Base-by-base conservation (phyloP, 2,888 invertebrate genomes). In the Gymnocheta viridis region DNA sequence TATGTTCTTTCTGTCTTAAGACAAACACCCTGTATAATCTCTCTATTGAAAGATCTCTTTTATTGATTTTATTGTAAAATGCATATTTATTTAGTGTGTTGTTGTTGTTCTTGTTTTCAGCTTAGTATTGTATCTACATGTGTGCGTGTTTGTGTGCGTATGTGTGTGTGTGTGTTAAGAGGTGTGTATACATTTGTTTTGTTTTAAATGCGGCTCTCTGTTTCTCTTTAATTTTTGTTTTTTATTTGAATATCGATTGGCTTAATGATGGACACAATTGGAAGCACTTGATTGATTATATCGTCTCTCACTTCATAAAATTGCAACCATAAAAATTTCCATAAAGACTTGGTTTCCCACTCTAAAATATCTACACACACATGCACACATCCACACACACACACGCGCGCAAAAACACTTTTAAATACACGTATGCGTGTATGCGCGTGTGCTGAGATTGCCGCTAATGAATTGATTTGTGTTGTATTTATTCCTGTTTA, bases 251-350 rank as follows among this genome's bases (percentile, higher is more conserved):
- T 47, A 49, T 70, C 44, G 56, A 79, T 58, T 83, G 79, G 74
- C 60, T 79, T 17, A 82, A 67, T 67, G 82, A 81, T 86, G 69
- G 81, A 85, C 79, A 72, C 79, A 77, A 69, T 69, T 82, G 73
- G 78, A 69, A 86, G 86, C 87, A 86, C 87, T 89, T 89, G 89
- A 89, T 89, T 89, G 89, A 90, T 89, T 87, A 86, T 87, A 87
- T 90, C 90, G 85, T 86, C 88, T 90, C 86, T 88, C 90, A 89
- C 89, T 89, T 89, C 87, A 90, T 90, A 89, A 90, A 89, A 88
- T 85, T 83, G 64, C 80, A 85, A 85, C 70, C 47, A 77, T 24
- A 58, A 47, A 77, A 67, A 29, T 38, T 49, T 49, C 17, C 49
- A 58, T 69, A 56, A 47, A 51, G 7, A 60, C 54, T 66, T 67